phyloP scores from a whole-genome alignment of 2,888 invertebrate genomes.

The Clepsis dumicolana region DNA sequence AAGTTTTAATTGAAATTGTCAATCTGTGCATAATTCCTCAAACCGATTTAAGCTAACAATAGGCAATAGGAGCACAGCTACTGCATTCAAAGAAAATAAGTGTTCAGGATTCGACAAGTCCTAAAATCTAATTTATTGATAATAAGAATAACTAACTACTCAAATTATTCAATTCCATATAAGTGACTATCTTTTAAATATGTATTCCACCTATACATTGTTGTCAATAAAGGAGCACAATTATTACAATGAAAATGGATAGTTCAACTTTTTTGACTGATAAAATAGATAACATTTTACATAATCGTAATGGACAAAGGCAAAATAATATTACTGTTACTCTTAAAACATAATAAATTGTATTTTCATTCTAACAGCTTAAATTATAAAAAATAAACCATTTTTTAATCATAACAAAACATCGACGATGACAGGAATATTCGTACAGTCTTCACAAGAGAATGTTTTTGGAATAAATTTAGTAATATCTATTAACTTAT shows the following conservation, averaged over 20 bases:
- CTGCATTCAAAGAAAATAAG: not conserved
- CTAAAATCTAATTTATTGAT: conserved; percentile 5
- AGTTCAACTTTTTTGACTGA: not conserved
- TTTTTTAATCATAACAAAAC: conserved; percentile 36
- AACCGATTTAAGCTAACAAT: not conserved
- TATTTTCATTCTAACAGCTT: conserved; percentile 32
- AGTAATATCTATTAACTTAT: not conserved
- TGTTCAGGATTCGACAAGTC: not conserved
- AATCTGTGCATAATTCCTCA: conserved; percentile 14
- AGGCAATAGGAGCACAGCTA: not conserved
- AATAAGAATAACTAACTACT: conserved; percentile 6
- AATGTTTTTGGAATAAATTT: conserved; percentile 35
- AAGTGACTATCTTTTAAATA: conserved; percentile 16
- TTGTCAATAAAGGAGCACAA: not conserved
- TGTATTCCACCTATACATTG: not conserved
- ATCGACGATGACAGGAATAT: conserved; percentile 23
- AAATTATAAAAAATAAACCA: conserved; percentile 29
- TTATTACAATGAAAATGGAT: conserved; percentile 3
- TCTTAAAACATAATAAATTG: conserved; percentile 37
- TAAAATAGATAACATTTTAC: conserved; percentile 8
- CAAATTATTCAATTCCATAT: conserved; percentile 36
- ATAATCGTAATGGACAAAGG: not conserved
- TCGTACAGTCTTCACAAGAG: conserved; percentile 39
- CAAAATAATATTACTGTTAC: conserved; percentile 12
- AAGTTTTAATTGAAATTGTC: conserved; percentile 20